A percentile compares a stretch with the other conserved stretches of the same genome.
Evolutionary conservation across 2,888 invertebrate species (phyloP).

Genomic region (Boloria euphrosyne): DNA sequence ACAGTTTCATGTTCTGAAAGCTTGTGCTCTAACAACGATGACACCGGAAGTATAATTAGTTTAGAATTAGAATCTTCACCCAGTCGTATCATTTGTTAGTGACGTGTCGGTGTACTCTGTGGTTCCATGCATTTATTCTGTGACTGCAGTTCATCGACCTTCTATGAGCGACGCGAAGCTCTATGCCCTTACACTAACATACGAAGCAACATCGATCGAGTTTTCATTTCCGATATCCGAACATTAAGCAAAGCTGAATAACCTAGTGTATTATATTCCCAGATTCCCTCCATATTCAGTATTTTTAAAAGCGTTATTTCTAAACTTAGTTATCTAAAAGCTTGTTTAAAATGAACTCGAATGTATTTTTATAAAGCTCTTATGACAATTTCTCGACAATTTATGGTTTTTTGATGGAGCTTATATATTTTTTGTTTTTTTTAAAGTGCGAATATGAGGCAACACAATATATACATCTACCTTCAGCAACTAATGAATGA

Average conservation of each 20-base stretch:
- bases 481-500: slow-evolving; percentile 48
- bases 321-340: slow-evolving; percentile 53
- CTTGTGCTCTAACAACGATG: slow-evolving; percentile 12
- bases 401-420: slow-evolving; percentile 43
- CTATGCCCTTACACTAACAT: slow-evolving; percentile 56
- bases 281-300: slow-evolving; percentile 20
- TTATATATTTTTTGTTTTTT: slow-evolving; percentile 43
- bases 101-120: slow-evolving; percentile 42
- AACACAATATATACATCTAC: slow-evolving; percentile 56
- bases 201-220: slow-evolving; percentile 66
- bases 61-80: slow-evolving; percentile 17
- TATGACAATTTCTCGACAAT: slow-evolving; percentile 58
- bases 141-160: slow-evolving; percentile 69
- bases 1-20: background rate
- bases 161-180: slow-evolving; percentile 69
- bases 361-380: slow-evolving; percentile 44
- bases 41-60: slow-evolving; percentile 21
- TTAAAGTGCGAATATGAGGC: slow-evolving; percentile 65
- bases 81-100: slow-evolving; percentile 32
- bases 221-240: slow-evolving; percentile 33
- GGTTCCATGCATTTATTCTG: slow-evolving; percentile 60
- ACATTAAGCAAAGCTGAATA: slow-evolving; percentile 37
- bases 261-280: slow-evolving; percentile 5
- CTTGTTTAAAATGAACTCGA: slow-evolving; percentile 47
- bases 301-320: slow-evolving; percentile 26